A percentile compares a stretch with the other conserved stretches of the same genome.
These are phyloP conservation scores for Brenthis hecate DNA, from an alignment of 2,888 invertebrate species.

Conservation along the genomic window DNA sequence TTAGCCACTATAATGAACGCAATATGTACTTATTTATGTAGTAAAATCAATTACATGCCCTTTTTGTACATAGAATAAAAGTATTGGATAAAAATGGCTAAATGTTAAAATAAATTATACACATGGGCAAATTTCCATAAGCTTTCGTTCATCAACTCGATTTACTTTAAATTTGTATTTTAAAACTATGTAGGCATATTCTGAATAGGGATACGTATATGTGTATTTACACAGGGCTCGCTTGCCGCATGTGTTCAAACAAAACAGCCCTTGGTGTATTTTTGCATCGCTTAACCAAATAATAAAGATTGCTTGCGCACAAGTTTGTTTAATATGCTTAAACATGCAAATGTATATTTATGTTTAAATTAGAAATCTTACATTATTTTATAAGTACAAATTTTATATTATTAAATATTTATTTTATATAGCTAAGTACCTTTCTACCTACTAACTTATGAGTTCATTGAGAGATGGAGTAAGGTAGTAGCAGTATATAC, in stretches of 20 bases:
- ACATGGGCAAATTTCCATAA: not conserved
- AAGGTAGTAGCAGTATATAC: too few relatives aligned
- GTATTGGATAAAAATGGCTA: too few relatives aligned
- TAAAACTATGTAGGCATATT: conserved; percentile 4
- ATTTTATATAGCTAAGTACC: too few relatives aligned
- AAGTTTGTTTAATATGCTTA: conserved; percentile 35
- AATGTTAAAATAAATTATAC: not conserved
- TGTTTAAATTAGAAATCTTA: conserved; percentile 12
- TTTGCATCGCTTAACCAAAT: conserved; percentile 37
- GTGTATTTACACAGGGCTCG: conserved; percentile 29
- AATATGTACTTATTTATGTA: too few relatives aligned
- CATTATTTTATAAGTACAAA: not conserved
- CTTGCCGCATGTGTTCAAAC: conserved; percentile 38
- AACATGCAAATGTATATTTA: conserved; percentile 22
- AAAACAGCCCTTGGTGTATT: conserved; percentile 36
- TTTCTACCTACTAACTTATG: too few relatives aligned
- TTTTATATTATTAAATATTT: too few relatives aligned
- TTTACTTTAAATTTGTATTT: not conserved
- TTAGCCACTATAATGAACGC: too few relatives aligned
- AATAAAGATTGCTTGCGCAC: conserved; percentile 35
- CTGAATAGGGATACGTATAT: conserved; percentile 27
- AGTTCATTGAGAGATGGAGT: too few relatives aligned
- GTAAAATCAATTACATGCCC: too few relatives aligned
- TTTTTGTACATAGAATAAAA: too few relatives aligned
- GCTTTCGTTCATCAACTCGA: not conserved